These are phyloP conservation scores for Trachelipus rathkii DNA, from an alignment of 1,140 invertebrate species.

Conservation along the genomic window DNA sequence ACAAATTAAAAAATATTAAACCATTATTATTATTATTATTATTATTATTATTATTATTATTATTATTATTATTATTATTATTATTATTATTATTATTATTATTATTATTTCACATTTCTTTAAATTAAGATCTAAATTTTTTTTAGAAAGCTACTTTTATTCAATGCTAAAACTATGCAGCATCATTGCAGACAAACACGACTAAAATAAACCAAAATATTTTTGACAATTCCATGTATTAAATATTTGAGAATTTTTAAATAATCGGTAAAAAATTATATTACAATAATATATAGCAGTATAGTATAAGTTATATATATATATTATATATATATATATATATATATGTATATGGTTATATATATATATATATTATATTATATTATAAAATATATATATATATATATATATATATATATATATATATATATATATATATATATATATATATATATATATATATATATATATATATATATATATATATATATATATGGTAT, in stretches of 20 bases:
- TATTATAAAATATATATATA: not conserved
- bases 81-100: too few species aligned
- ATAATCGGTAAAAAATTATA: too few species aligned
- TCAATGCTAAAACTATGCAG: too few species aligned
- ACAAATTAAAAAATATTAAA: too few species aligned
- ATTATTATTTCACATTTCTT: too few species aligned
- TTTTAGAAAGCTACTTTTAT: too few species aligned
- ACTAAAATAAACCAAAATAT: too few species aligned
- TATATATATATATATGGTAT: not conserved
- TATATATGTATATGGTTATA: not conserved
- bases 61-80: too few species aligned
- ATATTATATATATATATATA: constrained; percentile 17
- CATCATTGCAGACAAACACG: too few species aligned
- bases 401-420: not conserved
- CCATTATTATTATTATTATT: not conserved
- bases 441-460: constrained; percentile 15
- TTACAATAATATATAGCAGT: not conserved
- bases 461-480: not conserved
- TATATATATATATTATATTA: constrained; percentile 15
- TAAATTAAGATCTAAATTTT: too few species aligned
- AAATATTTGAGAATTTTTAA: too few species aligned
- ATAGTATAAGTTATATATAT: constrained; percentile 2
- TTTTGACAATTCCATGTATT: too few species aligned
- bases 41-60: not conserved
- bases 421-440: constrained; percentile 15